These are phyloP conservation scores for Taenioides sp. DNA, from an alignment of 2,797 vertebrate species.

Conservation along the genomic window DNA sequence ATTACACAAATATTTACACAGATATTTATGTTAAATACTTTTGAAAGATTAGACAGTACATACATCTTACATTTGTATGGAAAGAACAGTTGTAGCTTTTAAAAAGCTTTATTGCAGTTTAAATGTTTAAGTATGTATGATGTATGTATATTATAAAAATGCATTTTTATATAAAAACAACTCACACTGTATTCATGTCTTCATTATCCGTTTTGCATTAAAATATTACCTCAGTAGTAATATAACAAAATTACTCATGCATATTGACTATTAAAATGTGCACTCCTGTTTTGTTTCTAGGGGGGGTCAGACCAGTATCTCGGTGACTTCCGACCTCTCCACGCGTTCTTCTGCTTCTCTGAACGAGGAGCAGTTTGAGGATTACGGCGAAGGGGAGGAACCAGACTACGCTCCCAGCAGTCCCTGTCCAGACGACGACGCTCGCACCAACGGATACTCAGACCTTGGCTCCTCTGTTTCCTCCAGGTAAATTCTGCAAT, in stretches of 20 bases:
- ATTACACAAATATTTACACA: too few relatives aligned
- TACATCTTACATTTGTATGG: too few relatives aligned
- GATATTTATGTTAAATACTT: too few relatives aligned
- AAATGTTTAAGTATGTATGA: too few relatives aligned
- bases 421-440: constrained; percentile 90
- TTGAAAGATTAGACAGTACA: too few relatives aligned
- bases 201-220: not conserved
- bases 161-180: too few relatives aligned
- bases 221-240: too few relatives aligned
- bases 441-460: constrained; percentile 87
- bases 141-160: too few relatives aligned
- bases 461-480: constrained; percentile 95
- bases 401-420: constrained; percentile 90
- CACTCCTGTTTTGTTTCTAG: constrained; percentile 57
- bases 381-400: constrained; percentile 94
- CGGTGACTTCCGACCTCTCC: constrained; percentile 87
- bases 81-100: too few relatives aligned
- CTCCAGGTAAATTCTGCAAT: constrained; percentile 81
- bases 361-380: constrained; percentile 98
- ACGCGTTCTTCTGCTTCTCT: constrained; percentile 89
- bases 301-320: constrained; percentile 81
- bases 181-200: not conserved
- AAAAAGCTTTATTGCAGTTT: too few relatives aligned
- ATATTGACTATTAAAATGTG: not conserved
- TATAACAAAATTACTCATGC: too few relatives aligned